Base-by-base conservation (phyloP, 2,888 invertebrate genomes). In the Sminthurides aquaticus region DNA sequence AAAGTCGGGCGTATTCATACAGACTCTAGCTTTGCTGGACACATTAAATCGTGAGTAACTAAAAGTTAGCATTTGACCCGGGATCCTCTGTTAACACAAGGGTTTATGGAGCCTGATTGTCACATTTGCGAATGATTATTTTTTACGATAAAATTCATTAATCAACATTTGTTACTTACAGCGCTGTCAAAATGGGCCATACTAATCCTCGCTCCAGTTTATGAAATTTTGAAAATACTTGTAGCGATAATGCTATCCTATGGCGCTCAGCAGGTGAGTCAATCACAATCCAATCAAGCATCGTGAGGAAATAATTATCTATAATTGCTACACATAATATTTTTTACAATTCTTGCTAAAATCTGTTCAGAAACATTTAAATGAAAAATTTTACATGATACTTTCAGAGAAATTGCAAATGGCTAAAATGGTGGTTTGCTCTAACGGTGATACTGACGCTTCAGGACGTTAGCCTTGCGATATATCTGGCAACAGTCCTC, bases 181-280 rank as follows among this genome's bases (percentile, higher is more conserved):
- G 52, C 52, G 5, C 8, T 52, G 5, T 22, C 5, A 20, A 52
- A 52, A 20, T 52, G 52, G 52, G 20, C 52, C 11, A 52, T 52
- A 5, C 52, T 52, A 22, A 22, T 52, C 20, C 5, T 20, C 8
- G 5, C 5, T 8, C 52, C 52, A 20, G 22, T 52, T 52, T 52
- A 52, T 20, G 52, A 52, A 5, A 8, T 52, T 8, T 22, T 52
- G 11, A 28, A 55, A 29, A 61, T 54, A 20, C n/a, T 48, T 1
- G 25, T 61, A 2, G 61, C 61, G 11, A 26, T 61, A 8, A 52
- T 61, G 3, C 26, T 61, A 1, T 15, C 61, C 8, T 61, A 54
- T 18, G 61, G 34, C 2, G 29, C 55, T 22, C 60, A 60, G 28
- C 60, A 60, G 60, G 60, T 60, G 22, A 11, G 18, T 25, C 29